Evolutionary conservation across 2,797 vertebrate species (phyloP), one percentile per base, ranked within the genome.

Genomic region (Avahi laniger): DNA sequence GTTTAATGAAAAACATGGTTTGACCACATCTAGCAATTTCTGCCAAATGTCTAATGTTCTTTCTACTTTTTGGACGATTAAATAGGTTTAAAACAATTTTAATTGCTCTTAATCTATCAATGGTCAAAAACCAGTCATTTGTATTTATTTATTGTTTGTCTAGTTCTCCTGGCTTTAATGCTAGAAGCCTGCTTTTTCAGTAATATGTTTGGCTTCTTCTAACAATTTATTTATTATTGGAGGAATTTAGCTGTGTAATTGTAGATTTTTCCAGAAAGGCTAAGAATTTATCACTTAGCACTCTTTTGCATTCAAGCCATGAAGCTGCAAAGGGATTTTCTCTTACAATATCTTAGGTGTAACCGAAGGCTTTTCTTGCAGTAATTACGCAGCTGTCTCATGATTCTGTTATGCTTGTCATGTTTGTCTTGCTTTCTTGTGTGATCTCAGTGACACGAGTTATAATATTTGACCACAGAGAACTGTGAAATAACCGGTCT

Each of bases 351-450:
- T 97, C 91, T 78, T 12, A 92, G 4, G 0, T 70, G 84, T 80
- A 86, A 54, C 83, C 80, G 1, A 93, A 93, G 76, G 18, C 12
- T 97, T 97, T 97, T 96, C 6, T 14, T 76, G 4, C 0, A 0
- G 61, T 89, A 97, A 94, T 97, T 97, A 97, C 92, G 63, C 80
- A 95, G 81, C 95, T 98, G 82, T 76, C 93, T 70, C 86, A 26
- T 35, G 11, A 79, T 93, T 69, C 93, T 91, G 94, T 78, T 94
- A 72, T 30, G 6, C 80, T 85, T 96, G 5, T 65, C 89, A 82
- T 73, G 43, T 86, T 97, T 94, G 57, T 87, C 96, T 96, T 93
- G 50, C 78, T 96, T 95, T 89, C 78, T 83, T 28, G 2, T 76
- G 65, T 72, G 91, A 97, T 96, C 92, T 97, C 22, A 38, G 59